phyloP scores from a whole-genome alignment of 2,797 vertebrate species.

The Menidia menidia region DNA sequence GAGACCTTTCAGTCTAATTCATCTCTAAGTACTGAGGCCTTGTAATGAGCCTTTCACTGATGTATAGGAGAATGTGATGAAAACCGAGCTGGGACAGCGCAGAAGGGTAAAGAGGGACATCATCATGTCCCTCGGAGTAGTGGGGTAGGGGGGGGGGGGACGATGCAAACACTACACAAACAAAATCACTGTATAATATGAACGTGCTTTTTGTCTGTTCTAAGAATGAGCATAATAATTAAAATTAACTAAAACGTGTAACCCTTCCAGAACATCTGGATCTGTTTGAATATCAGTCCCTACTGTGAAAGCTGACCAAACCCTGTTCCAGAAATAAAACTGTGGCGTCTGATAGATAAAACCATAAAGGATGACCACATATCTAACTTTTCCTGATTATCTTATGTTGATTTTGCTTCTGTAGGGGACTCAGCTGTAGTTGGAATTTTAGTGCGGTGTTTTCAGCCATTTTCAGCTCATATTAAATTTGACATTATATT shows the following conservation, averaged over 20 bases:
- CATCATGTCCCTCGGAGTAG: no score
- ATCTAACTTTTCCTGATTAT: background rate
- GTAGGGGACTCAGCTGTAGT: no score
- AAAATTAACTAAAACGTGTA: slow-evolving; percentile 1
- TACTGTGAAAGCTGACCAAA: slow-evolving; percentile 33
- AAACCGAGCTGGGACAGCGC: background rate
- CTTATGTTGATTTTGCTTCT: background rate
- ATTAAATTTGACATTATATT: no score
- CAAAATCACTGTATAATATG: background rate
- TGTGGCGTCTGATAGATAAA: slow-evolving; percentile 5
- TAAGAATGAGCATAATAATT: background rate
- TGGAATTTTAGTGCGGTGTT: no score
- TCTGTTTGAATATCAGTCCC: slow-evolving; percentile 33
- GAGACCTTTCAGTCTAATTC: slow-evolving; percentile 49
- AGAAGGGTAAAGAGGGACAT: background rate
- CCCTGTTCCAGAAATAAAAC: slow-evolving; percentile 14
- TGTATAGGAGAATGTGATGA: slow-evolving; percentile 4
- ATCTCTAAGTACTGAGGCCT: slow-evolving; percentile 19
- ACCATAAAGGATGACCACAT: slow-evolving; percentile 4
- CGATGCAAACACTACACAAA: background rate
- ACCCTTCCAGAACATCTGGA: slow-evolving; percentile 36
- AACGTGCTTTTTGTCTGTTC: background rate
- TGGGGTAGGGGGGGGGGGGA: no score
- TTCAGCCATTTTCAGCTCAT: no score
- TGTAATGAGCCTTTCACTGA: slow-evolving; percentile 20